Evolutionary conservation across 2,888 invertebrate genomes (phyloP).

Genomic region (Eupithecia tripunctaria): DNA sequence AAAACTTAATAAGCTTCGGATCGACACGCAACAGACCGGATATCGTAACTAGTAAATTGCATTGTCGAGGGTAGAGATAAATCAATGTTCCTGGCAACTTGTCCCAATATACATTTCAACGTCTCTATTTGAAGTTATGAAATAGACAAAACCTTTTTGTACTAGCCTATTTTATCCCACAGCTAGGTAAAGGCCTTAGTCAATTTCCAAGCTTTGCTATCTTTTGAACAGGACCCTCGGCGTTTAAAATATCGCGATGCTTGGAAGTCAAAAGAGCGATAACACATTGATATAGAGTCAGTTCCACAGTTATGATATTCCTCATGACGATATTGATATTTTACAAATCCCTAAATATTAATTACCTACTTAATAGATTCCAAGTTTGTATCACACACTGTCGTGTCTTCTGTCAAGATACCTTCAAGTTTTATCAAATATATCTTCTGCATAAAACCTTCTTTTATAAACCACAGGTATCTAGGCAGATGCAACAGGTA

Average conservation of each 20-base stretch:
- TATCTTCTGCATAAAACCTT: not conserved
- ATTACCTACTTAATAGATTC: not conserved
- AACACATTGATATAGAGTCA: not conserved
- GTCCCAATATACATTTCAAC: conserved; percentile 14
- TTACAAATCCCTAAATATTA: not conserved
- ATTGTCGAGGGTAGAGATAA: conserved; percentile 38
- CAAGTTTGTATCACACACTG: not conserved
- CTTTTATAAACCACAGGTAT: not conserved
- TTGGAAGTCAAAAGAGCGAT: not conserved
- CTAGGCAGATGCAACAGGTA: conserved; percentile 14
- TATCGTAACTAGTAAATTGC: conserved; percentile 35
- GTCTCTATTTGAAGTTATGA: not conserved
- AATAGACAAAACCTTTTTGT: not conserved
- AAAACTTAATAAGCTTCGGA: conserved; percentile 38
- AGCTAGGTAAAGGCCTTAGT: not conserved
- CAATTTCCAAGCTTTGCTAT: not conserved
- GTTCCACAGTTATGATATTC: not conserved
- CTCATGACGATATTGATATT: not conserved
- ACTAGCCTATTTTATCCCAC: not conserved
- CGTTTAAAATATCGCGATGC: not conserved
- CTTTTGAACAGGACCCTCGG: not conserved
- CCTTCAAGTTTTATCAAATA: not conserved
- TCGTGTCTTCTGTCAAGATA: not conserved
- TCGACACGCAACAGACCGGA: conserved; percentile 36
- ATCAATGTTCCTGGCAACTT: conserved; percentile 35